Conservation (phyloP, 2,888 invertebrate genomes). For the Yponomeuta evonymella region DNA sequence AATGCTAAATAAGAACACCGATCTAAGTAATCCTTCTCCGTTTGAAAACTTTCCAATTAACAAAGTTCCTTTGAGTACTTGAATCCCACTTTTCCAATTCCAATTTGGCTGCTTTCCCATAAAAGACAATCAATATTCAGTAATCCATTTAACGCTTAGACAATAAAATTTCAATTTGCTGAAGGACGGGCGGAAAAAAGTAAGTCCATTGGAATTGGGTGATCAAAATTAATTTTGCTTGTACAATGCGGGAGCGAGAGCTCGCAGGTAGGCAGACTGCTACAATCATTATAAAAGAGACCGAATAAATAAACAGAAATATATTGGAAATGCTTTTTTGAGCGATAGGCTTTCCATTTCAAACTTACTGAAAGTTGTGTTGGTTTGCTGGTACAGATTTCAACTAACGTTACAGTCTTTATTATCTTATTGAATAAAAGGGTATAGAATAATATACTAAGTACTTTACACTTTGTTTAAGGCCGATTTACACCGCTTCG, state of each 20-base stretch:
- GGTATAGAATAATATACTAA: too few relatives aligned
- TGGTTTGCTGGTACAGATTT: too few relatives aligned
- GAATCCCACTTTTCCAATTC: neutral
- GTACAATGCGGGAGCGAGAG: neutral
- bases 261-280: neutral
- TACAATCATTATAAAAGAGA: too few relatives aligned
- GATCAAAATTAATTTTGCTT: neutral
- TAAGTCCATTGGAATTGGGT: neutral
- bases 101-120: neutral
- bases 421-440: too few relatives aligned
- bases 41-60: constrained; percentile 1
- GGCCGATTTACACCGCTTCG: too few relatives aligned
- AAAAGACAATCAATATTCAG: neutral
- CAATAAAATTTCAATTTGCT: constrained; percentile 2
- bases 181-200: neutral
- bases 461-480: too few relatives aligned
- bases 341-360: too few relatives aligned
- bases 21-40: neutral
- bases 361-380: too few relatives aligned
- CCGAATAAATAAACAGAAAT: too few relatives aligned
- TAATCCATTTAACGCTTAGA: constrained; percentile 1
- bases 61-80: neutral
- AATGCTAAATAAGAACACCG: neutral
- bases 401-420: too few relatives aligned
- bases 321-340: too few relatives aligned